phyloP scores from a whole-genome alignment of 2,797 vertebrate species.

The Sebastes hopkinsi region DNA sequence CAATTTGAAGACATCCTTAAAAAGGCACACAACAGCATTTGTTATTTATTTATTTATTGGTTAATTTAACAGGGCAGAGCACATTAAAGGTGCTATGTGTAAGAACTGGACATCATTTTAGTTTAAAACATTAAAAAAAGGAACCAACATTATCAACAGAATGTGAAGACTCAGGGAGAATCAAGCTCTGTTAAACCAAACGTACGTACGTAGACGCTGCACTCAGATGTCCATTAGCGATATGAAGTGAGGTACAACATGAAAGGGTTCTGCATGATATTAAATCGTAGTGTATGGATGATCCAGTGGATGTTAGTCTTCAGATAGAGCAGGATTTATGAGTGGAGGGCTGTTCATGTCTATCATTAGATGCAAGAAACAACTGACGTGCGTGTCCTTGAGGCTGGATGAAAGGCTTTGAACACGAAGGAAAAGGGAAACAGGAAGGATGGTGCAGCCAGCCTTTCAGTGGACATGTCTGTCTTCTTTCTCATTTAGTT shows the following conservation, averaged over 20 bases:
- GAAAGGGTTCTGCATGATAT: background rate
- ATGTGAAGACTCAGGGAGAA: background rate
- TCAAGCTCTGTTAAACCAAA: background rate
- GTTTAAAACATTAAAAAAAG: too few species aligned
- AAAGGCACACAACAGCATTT: background rate
- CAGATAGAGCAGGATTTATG: constrained; percentile 48
- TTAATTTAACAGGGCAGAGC: background rate
- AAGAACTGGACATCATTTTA: too few species aligned
- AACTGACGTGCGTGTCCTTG: constrained; percentile 45
- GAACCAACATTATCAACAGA: too few species aligned
- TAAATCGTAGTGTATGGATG: background rate
- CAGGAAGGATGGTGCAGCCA: constrained; percentile 3
- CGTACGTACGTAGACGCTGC: background rate
- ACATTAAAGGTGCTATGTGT: background rate
- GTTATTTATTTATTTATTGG: background rate
- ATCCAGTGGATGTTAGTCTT: constrained; percentile 3
- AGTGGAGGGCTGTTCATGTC: constrained; percentile 8
- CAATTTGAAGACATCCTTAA: background rate
- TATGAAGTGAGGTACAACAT: constrained; percentile 7
- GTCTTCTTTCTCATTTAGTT: constrained; percentile 2
- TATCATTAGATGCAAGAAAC: constrained; percentile 11
- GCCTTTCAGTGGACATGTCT: background rate
- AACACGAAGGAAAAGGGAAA: constrained; percentile 2
- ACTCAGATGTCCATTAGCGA: background rate
- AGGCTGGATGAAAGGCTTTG: constrained; percentile 36